Evolutionary conservation across 2,797 vertebrate species (phyloP), one percentile per base, ranked within the genome.

Genomic region (Manis crassicaudata): DNA sequence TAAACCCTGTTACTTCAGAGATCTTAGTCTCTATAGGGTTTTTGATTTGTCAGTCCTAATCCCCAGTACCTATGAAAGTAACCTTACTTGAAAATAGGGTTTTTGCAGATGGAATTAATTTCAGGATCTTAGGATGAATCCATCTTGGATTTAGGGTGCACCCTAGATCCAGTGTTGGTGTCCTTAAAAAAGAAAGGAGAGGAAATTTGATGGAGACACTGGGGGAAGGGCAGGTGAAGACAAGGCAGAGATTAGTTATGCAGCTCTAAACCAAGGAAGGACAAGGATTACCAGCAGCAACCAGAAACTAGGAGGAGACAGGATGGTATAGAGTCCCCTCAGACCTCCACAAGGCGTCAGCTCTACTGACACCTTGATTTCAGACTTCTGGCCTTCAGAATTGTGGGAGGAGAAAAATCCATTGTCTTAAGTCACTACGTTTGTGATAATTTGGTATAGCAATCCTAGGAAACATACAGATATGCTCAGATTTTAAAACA

Each of bases 401-500:
- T 29, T 65, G 2, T 56, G 4, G 50, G n/a, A 75, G 60, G 76
- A 91, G 21, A 60, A 11, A 79, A n/a, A 80, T 90, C 18, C 70
- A 3, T 35, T 94, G 35, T 88, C 60, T 72, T 52, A 81, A 83
- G n/a, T 50, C 37, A 40, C 37, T 16, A 23, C 29, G 3, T 58
- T 75, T 88, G 80, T 68, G 23, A 54, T 70, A 43, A 68, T 93
- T 91, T 95, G 32, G 67, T 92, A 58, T 1, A 27, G 32, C 37
- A 81, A 3, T 62, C 20, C 18, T 63, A 18, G 76, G 46, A 81
- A 67, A 92, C 9, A 63, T 60, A 75, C 6, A 25, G 83, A 12
- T 40, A 72, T n/a, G 27, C 65, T 94, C 73, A 81, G 65, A 89
- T 95, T 91, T 94, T 77, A 82, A 95, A 85, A 70, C 37, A 75